Evolutionary conservation across 92 coral and sea anemone species (phyloP).

Genomic region (Epizoanthus scotinus): DNA sequence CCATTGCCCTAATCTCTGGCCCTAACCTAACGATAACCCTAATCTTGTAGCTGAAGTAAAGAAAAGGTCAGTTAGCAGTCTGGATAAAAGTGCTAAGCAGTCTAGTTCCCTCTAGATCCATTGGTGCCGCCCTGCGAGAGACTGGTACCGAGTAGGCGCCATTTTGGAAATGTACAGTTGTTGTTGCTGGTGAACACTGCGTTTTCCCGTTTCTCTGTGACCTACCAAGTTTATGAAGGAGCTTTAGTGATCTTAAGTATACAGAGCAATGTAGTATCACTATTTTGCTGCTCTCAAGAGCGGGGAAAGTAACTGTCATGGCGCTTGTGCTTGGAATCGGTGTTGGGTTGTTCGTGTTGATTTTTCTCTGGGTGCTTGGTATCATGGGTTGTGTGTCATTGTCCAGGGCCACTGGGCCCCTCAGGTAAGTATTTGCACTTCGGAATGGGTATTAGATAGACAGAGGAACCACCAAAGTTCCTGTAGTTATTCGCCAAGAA

Average conservation of each 20-base stretch:
- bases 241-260: neutral
- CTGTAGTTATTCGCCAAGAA: too few relatives aligned
- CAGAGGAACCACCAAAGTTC: neutral
- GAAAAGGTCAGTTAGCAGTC: too few relatives aligned
- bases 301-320: slow-evolving; percentile 49
- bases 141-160: slow-evolving; percentile 40
- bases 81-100: too few relatives aligned
- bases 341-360: slow-evolving; percentile 80
- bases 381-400: slow-evolving; percentile 88
- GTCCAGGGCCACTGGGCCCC: slow-evolving; percentile 86
- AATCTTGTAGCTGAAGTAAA: too few relatives aligned
- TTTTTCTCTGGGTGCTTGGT: slow-evolving; percentile 89
- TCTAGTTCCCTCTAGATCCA: too few relatives aligned
- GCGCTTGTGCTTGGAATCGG: slow-evolving; percentile 95
- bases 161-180: slow-evolving; percentile 15
- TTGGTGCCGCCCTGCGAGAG: neutral
- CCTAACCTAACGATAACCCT: too few relatives aligned
- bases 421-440: slow-evolving; percentile 59
- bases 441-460: neutral
- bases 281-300: neutral
- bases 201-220: too few relatives aligned
- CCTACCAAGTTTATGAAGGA: neutral
- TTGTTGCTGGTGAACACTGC: too few relatives aligned
- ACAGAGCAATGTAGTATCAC: neutral
- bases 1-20: too few relatives aligned